A percentile compares a stretch with the other conserved stretches of the same genome.
Conservation (phyloP, 2,888 invertebrate genomes). For the Lasioglossum oenotherae region DNA sequence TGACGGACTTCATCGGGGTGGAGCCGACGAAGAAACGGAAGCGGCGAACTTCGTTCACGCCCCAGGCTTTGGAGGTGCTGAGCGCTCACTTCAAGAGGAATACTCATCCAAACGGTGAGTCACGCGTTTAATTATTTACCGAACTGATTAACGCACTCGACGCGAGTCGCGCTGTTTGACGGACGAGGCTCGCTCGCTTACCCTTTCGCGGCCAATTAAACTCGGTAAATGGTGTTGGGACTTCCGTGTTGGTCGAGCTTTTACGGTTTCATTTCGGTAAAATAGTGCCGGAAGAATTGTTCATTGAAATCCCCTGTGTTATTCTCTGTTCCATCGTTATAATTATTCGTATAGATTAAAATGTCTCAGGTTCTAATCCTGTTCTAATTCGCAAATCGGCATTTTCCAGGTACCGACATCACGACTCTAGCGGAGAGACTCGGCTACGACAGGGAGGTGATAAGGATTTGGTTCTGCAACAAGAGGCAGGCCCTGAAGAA, state of each 20-base stretch:
- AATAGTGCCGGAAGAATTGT: neutral
- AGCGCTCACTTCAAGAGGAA: conserved; percentile 98
- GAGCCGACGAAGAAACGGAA: conserved; percentile 99
- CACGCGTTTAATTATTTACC: neutral
- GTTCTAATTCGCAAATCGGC: neutral
- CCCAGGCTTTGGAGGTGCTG: conserved; percentile 96
- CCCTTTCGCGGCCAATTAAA: conserved; percentile 2
- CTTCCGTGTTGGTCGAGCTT: neutral
- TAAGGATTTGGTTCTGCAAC: conserved; percentile 99
- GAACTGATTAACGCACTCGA: neutral
- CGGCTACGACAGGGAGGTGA: conserved; percentile 98
- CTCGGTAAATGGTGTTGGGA: neutral
- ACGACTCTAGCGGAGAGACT: conserved; percentile 97
- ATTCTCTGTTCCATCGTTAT: neutral
- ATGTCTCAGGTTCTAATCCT: neutral
- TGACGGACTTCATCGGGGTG: conserved; percentile 97
- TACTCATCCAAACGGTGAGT: conserved; percentile 97
- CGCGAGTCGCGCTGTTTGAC: neutral
- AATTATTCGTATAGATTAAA: neutral
- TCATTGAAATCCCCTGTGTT: neutral
- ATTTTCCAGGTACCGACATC: conserved; percentile 95
- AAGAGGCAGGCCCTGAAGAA: conserved; percentile 99
- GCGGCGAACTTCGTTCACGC: conserved; percentile 98
- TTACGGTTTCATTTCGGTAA: neutral
- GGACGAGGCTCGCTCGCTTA: conserved; percentile 2